phyloP scores from a whole-genome alignment of 2,888 invertebrate genomes.

The Himalopsyche anomala region DNA sequence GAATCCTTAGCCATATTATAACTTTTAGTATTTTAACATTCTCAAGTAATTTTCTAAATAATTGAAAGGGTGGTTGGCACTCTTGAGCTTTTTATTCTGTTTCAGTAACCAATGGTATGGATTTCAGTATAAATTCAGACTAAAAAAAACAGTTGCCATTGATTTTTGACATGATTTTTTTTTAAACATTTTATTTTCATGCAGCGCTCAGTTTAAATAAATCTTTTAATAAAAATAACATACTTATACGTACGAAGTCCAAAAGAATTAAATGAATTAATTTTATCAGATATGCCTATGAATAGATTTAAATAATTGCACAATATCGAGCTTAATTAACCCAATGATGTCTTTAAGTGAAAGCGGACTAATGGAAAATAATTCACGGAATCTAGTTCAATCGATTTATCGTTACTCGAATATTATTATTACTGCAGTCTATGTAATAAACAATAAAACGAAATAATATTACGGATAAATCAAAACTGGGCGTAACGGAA shows the following conservation, averaged over 20 bases:
- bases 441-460: not conserved
- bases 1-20: too few species aligned
- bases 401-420: constrained; percentile 15
- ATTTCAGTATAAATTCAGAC: too few species aligned
- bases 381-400: constrained; percentile 12
- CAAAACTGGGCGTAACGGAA: not conserved
- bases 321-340: constrained; percentile 10
- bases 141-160: too few species aligned
- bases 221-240: not conserved
- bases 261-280: not conserved
- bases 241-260: not conserved
- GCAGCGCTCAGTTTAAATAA: not conserved
- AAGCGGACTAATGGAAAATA: not conserved
- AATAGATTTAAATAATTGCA: not conserved
- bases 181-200: not conserved
- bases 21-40: too few species aligned
- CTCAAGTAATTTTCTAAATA: too few species aligned
- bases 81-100: too few species aligned
- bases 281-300: not conserved
- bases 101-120: too few species aligned
- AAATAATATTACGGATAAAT: not conserved
- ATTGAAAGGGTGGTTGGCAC: too few species aligned
- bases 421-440: not conserved
- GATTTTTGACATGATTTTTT: too few species aligned
- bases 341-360: constrained; percentile 13